Conservation (phyloP, 1,140 invertebrate genomes). For the Hyphantria cunea region DNA sequence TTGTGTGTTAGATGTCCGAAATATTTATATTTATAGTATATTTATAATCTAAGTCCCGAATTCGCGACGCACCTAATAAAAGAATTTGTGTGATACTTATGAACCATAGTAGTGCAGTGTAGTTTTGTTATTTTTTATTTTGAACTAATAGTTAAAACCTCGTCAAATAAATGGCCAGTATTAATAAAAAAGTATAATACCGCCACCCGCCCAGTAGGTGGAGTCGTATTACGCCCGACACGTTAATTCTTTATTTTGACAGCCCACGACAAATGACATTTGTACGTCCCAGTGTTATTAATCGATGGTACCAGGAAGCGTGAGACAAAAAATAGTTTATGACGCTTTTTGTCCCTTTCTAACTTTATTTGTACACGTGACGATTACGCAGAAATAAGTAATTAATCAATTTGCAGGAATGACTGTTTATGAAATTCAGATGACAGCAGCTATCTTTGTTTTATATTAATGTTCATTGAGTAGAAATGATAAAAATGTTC, state of each 20-base stretch:
- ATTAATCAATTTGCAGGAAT: slow-evolving; percentile 46
- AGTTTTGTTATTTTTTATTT: slow-evolving; percentile 9
- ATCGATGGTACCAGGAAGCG: slow-evolving; percentile 51
- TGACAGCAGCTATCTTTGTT: background rate
- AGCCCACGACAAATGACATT: slow-evolving; percentile 57
- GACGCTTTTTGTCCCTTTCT: slow-evolving; percentile 36
- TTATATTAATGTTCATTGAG: background rate
- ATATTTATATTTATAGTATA: too few relatives aligned
- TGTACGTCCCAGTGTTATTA: slow-evolving; percentile 49
- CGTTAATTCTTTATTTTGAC: slow-evolving; percentile 64
- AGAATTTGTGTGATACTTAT: too few relatives aligned
- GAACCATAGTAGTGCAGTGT: too few relatives aligned
- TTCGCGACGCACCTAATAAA: too few relatives aligned
- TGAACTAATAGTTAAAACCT: background rate
- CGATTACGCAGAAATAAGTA: slow-evolving; percentile 33
- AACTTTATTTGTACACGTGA: slow-evolving; percentile 41
- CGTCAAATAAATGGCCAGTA: slow-evolving; percentile 13
- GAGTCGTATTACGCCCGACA: slow-evolving; percentile 44
- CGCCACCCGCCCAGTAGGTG: slow-evolving; percentile 44
- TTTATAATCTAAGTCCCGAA: too few relatives aligned
- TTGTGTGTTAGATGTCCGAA: too few relatives aligned
- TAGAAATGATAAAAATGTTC: too few relatives aligned
- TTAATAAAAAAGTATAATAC: slow-evolving; percentile 19
- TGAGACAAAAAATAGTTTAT: slow-evolving; percentile 32
- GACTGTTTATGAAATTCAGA: slow-evolving; percentile 4